Base-by-base conservation (phyloP, 2,113 vertebrate genomes). In the Ranitomeya variabilis region DNA sequence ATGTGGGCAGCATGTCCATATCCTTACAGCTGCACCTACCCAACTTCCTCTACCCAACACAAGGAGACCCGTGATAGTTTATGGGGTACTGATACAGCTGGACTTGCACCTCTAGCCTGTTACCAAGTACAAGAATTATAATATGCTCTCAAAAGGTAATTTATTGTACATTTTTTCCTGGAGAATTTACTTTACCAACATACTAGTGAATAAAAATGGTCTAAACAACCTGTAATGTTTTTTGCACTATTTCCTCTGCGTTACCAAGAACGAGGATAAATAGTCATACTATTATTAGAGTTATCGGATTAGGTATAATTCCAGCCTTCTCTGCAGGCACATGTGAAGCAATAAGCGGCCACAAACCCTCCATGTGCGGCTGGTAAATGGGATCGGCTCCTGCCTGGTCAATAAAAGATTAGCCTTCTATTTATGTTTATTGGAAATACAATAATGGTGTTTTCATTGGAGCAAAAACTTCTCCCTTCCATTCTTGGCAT, bases 361-460 rank as follows among this genome's bases (percentile, higher is more conserved):
- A 79, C 21, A 86, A 66, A 66, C 9, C 31, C 13, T 66, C 14
- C 13, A 6, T 26, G 74, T 79, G 85, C 73, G 66, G 31, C 85
- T 79, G 74, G 23, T 79, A 79, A 86, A 86, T 54, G 73, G 21
- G 19, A 86, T 54, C 15, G 59, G 12, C 37, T 21, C 74, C 51
- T 52, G 74, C 60, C 64, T 66, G 73, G 64, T 79, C 85, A 66
- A 86, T 86, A 86, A 86, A 66, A 15, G n/a, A 86, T 86, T 66
- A 86, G 37, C 73, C 18, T 85, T 85, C 69, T 86, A 86, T 86
- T 86, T 66, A 62, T 79, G 85, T 66, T 62, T 79, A 86, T 86
- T 86, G 85, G 74, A 86, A 86, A 86, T 86, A 26, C 74, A 86
- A 86, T 86, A 78, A 86, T 66, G 83, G 51, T 13, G n/a, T 73